These are phyloP conservation scores for Herpetotheres cachinnans DNA, from an alignment of 2,113 vertebrate genomes.

Conservation along the genomic window DNA sequence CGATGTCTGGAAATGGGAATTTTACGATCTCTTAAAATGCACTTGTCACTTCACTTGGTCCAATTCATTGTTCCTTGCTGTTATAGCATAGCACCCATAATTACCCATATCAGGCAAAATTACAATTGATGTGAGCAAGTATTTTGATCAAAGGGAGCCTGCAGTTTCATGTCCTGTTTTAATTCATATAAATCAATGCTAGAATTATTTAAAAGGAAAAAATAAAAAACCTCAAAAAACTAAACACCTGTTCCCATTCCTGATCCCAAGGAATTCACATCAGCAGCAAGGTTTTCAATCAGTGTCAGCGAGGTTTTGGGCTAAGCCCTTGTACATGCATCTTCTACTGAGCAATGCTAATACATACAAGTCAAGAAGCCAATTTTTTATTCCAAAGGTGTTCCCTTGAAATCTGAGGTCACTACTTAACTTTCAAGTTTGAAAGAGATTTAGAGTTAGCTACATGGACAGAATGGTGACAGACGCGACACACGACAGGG, in stretches of 20 bases:
- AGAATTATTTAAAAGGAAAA: not conserved
- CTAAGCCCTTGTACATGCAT: not conserved
- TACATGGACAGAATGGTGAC: not conserved
- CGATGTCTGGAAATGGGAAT: constrained; percentile 26
- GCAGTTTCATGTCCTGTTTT: not conserved
- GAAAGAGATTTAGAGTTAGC: not conserved
- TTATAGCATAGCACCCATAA: not conserved
- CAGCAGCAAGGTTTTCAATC: not conserved
- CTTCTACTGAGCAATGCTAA: not conserved
- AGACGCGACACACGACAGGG: not conserved
- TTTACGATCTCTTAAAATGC: constrained; percentile 40
- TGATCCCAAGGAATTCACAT: not conserved
- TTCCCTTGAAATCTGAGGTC: not conserved
- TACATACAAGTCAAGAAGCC: not conserved
- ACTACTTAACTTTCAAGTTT: not conserved
- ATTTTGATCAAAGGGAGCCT: not conserved
- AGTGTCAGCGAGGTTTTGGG: not conserved
- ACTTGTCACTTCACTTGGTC: not conserved
- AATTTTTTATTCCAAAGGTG: not conserved
- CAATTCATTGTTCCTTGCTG: constrained; percentile 1
- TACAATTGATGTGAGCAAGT: not conserved
- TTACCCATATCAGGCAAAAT: not conserved
- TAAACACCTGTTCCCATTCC: not conserved
- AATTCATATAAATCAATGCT: not conserved
- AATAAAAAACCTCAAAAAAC: not conserved